Evolutionary conservation across 2,888 invertebrate species (phyloP).

Genomic region (Spisula subtruncata): DNA sequence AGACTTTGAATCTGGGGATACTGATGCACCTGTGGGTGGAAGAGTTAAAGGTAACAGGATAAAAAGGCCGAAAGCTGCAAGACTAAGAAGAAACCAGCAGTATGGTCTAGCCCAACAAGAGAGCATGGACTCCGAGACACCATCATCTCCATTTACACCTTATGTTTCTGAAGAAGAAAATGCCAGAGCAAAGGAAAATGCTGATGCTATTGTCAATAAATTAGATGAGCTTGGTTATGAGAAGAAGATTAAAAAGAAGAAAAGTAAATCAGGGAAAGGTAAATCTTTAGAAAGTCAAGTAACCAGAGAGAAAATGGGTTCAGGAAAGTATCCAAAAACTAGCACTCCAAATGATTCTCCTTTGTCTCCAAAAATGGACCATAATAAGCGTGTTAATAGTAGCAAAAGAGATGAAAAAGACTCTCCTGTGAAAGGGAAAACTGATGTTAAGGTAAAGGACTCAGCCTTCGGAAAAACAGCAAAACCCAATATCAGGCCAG

Average conservation of each 20-base stretch:
- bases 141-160: conserved; percentile 43
- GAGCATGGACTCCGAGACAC: conserved; percentile 16
- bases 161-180: conserved; percentile 47
- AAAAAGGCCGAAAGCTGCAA: conserved; percentile 73
- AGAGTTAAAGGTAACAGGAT: conserved; percentile 35
- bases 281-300: background rate
- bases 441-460: background rate
- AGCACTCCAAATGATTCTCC: conserved; percentile 71
- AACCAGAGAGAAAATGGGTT: background rate
- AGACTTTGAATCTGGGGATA: background rate
- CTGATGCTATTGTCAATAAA: background rate
- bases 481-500: background rate
- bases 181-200: conserved; percentile 40
- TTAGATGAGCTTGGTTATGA: conserved; percentile 56
- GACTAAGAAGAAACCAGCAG: conserved; percentile 51
- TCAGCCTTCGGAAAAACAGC: background rate
- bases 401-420: conserved; percentile 12
- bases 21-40: background rate
- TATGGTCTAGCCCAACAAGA: background rate
- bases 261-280: conserved; percentile 1
- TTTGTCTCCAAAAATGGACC: conserved; percentile 40
- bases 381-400: background rate
- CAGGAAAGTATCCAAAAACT: conserved; percentile 59
- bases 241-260: conserved; percentile 49
- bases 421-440: background rate